Evolutionary conservation across 2,797 vertebrate species (phyloP), one percentile per base, ranked within the genome.

Genomic region (Hemibagrus guttatus): DNA sequence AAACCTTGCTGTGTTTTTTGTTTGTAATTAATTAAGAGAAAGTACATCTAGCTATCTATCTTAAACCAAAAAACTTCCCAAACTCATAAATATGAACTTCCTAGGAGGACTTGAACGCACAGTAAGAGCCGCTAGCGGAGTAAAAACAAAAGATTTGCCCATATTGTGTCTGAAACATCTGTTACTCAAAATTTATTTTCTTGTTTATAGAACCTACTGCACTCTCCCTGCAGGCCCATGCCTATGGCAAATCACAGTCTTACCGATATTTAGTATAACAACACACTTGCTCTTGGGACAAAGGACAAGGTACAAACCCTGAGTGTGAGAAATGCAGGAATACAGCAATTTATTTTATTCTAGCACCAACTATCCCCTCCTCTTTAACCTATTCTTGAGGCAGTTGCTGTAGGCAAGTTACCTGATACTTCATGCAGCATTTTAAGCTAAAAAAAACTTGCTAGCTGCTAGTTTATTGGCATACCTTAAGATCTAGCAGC

Each of bases 161-260:
- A 69, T 69, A 39, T 69, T 23, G 35, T 54, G 46, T 3, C 46
- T 46, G 42, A 74, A 52, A 31, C 12, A 7, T 56, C 28, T 56
- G 26, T 52, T 28, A 74, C 17, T 52, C 19, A 8, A 8, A 35
- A 52, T 28, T 52, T 52, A 52, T 16, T 75, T 75, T n/a, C 46
- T 74, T 52, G 46, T 74, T 75, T 75, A 75, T 75, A 75, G 46
- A 75, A 42, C 23, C 11, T 75, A 52, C 13, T 49, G 72, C 26
- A 12, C 42, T 6, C 21, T 12, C 39, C 26, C 46, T 74, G 42
- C 26, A 2, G 71, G 46, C 46, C 28, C 4, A 5, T 46, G 39
- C 39, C 39, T 42, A 23, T 1, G 0, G 39, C 4, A 11, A 72
- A 42, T 72, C 35, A 69, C 31, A 21, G 66, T 31, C 7, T 8